Conservation (phyloP, 2,888 invertebrate species). For the Drosophila anomalata region DNA sequence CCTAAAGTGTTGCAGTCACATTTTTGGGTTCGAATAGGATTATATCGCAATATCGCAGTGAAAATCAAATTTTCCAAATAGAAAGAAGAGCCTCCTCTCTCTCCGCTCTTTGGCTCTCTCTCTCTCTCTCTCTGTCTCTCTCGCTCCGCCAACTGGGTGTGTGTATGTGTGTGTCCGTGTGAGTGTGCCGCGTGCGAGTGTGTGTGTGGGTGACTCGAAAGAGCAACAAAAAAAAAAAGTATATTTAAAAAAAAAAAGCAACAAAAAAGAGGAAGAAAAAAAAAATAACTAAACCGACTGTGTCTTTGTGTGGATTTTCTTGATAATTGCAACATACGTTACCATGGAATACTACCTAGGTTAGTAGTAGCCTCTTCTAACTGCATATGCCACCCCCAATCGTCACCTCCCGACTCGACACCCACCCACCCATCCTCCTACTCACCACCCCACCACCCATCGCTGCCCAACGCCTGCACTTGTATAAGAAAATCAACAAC, state of each 20-base stretch:
- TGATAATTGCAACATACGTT: conserved; percentile 76
- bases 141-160: conserved; percentile 55
- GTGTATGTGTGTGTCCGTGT: conserved; percentile 47
- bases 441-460: background rate
- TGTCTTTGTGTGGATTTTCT: conserved; percentile 71
- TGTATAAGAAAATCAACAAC: conserved; percentile 5
- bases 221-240: conserved; percentile 49
- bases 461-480: background rate
- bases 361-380: conserved; percentile 71
- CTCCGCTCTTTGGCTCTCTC: conserved; percentile 14
- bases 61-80: conserved; percentile 75
- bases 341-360: conserved; percentile 82
- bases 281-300: conserved; percentile 62
- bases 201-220: conserved; percentile 49
- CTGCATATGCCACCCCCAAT: conserved; percentile 48
- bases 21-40: conserved; percentile 26
- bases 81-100: conserved; percentile 49
- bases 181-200: conserved; percentile 39
- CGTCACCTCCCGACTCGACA: background rate
- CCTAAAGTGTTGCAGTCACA: conserved; percentile 15
- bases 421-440: background rate
- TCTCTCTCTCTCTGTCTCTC: conserved; percentile 8
- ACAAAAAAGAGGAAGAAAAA: conserved; percentile 58
- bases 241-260: conserved; percentile 46
- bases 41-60: conserved; percentile 59